Base-by-base conservation (phyloP, 2,113 vertebrate species). In the Dicrurus megarhynchus region DNA sequence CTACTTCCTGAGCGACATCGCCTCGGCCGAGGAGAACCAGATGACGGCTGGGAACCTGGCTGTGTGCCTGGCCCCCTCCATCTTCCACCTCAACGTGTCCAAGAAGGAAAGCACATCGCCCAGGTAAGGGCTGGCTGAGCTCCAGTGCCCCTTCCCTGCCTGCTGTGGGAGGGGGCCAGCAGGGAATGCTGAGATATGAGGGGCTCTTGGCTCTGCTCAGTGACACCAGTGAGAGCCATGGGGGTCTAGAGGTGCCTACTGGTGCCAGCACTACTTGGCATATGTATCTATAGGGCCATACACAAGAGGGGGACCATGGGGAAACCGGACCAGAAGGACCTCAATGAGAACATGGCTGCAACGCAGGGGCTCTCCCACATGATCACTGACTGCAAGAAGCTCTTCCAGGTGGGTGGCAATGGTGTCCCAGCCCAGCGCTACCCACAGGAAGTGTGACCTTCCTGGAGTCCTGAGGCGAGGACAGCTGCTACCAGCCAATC, bases 1-100 rank as follows among this genome's bases (percentile, higher is more conserved):
- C 46, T 99, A 98, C 97, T 99, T 99, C 97, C 97, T 99, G 65
- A 99, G 98, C 4, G 99, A 99, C 89, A 98, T 99, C 2, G 98
- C 98, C 64, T 98, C 97, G 0, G 98, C 98, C 0, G 96, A 98
- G 89, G 98, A 98, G 89, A 99, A 99, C 97, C 99, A 99, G 97
- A 99, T 99, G 99, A 99, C 98, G 0, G 98, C 98, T 0, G 98
- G 98, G 16, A 99, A 98, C 97, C 95, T 99, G 90, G 99, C 99
- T 0, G 98, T 99, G 87, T 99, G 99, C 93, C 97, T 99, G 68
- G 99, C 99, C 9, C 99, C 99, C 11, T 99, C 98, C 59, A 95
- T 99, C 88, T 99, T 99, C 94, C 99, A 99, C 81, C 99, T 99
- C 75, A 99, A 99, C 1, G 74, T 98, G 65, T 98, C 98, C 91